Evolutionary conservation across 2,888 invertebrate genomes (phyloP), one percentile per base, ranked within the genome.

Genomic region (Melanophora roralis): DNA sequence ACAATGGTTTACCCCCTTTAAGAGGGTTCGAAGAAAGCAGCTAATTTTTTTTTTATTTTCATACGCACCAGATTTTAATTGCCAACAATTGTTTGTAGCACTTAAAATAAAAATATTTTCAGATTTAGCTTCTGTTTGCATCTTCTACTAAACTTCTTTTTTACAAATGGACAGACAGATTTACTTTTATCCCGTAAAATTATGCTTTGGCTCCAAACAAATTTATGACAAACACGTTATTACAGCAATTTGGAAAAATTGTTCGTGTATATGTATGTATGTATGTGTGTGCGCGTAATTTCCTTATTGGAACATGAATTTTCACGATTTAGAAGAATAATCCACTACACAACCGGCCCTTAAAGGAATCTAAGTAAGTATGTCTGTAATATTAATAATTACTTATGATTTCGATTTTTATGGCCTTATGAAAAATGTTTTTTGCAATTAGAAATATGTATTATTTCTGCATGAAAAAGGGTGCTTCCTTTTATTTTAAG

Each of bases 31-130:
- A 47, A 23, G 36, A 34, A 57, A 49, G 23, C 43, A 49, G 67
- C 74, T 74, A 74, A 74, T 67, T 74, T 65, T 16, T 32, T 60
- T 68, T 38, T 8, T 45, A 64, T 71, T 49, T 73, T 78, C 79
- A 68, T 75, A 65, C 75, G 78, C 82, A 81, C 82, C 77, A 81
- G 79, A 81, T 82, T 82, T 81, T 82, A 82, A 82, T 82, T 82
- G 82, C 82, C 82, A 82, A 72, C 80, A 81, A 82, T 81, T 81
- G 78, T 80, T 72, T 75, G 64, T 77, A 71, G 75, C 62, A 36
- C 57, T 47, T 14, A 27, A n/a, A n/a, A 27, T 27, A 5, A 40
- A 71, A 69, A 59, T 59, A 69, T 59, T 60, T 69, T 55, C 11
- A 4, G 7, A 19, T 9, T 19, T 21, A 12, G 4, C 9, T 14